Base-by-base conservation (phyloP, 2,113 vertebrate genomes). In the Triplophysa siluroides region DNA sequence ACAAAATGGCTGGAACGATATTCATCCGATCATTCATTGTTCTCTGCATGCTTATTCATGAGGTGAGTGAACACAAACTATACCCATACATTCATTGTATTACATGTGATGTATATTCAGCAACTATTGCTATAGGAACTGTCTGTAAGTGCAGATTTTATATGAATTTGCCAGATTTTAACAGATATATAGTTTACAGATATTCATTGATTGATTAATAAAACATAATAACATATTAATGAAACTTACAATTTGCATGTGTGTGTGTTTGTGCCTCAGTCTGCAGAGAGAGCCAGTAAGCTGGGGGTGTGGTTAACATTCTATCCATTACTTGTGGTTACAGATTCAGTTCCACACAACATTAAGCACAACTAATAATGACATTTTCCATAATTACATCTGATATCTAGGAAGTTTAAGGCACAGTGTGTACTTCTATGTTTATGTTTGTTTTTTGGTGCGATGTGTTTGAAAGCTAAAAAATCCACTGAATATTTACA, bases 1-100 rank as follows among this genome's bases (percentile, higher is more conserved):
- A 38, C 14, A 80, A 77, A 66, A 91, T 91, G 90, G 74, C 67
- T 67, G 78, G 56, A 79, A 81, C 78, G 71, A 79, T 61, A 56
- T 58, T 76, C 38, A 67, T 54, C 63, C 68, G 33, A 19, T 61
- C 81, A n/a, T 82, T 26, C 14, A 23, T 89, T n/a, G 6, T 66
- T 70, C 86, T 64, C 81, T 88, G 16, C 56, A 84, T 62, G 6
- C 7, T 83, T 2, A 52, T 87, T 67, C 68, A 78, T 19, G 24
- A 7, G 88, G 90, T 91, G 74, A 88, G 89, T 24, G 38, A 62
- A 62, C 58, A 56, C 26, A 38, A 3, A 58, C n/a, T 58, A 10
- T n/a, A 71, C 1, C 24, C 8, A 69, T 68, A 47, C 8, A 47
- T 68, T 68, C 12, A 4, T 16, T 47, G 4, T 16, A 16, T 45